Conservation (phyloP, 2,113 vertebrate species). For the Cottus gobio region DNA sequence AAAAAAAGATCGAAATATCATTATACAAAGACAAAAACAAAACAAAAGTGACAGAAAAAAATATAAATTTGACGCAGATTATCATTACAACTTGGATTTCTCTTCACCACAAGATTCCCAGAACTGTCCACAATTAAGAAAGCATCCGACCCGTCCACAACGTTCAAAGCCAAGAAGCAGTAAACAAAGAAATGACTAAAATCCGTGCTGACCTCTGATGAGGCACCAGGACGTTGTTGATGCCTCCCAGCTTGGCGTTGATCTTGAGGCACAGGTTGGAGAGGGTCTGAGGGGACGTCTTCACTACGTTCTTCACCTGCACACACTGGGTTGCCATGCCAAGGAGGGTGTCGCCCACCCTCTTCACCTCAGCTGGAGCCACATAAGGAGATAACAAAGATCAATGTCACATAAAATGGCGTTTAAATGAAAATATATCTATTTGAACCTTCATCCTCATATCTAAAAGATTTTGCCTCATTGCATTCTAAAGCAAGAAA, state of each 20-base stretch:
- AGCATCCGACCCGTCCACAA: not conserved
- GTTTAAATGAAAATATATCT: not conserved
- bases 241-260: slow-evolving; percentile 98
- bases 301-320: slow-evolving; percentile 98
- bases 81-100: not conserved
- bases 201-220: slow-evolving; percentile 90
- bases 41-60: not conserved
- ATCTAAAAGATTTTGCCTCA: not conserved
- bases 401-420: not conserved
- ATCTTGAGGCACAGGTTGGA: slow-evolving; percentile 99
- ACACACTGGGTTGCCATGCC: slow-evolving; percentile 99
- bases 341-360: slow-evolving; percentile 96
- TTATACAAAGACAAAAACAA: not conserved
- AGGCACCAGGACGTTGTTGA: slow-evolving; percentile 98
- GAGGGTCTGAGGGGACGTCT: slow-evolving; percentile 97
- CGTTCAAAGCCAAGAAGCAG: not conserved
- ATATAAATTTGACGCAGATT: not conserved
- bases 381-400: not conserved
- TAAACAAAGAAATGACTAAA: not conserved
- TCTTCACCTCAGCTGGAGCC: slow-evolving; percentile 94
- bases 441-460: too few species aligned
- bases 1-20: not conserved
- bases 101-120: slow-evolving; percentile 17
- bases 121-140: not conserved
- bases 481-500: not conserved